phyloP scores from a whole-genome alignment of 2,797 vertebrate species.

The Xerus rutilus region DNA sequence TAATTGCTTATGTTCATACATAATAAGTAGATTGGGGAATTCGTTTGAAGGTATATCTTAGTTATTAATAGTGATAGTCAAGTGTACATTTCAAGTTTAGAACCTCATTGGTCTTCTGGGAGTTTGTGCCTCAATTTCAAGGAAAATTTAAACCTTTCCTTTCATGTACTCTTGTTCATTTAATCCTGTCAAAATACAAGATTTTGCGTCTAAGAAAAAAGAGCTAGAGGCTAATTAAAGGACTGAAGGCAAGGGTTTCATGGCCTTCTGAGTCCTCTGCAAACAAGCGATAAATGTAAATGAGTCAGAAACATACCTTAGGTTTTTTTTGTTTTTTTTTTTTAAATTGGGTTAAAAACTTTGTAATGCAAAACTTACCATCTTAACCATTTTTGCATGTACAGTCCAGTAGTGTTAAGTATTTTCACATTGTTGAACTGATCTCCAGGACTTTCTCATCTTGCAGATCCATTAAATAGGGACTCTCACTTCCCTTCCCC shows the following conservation, averaged over 20 bases:
- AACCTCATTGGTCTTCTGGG: constrained; percentile 73
- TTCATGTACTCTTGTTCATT: constrained; percentile 64
- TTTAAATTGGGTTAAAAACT: constrained; percentile 39
- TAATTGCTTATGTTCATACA: constrained; percentile 76
- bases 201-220: constrained; percentile 64
- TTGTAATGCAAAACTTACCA: neutral
- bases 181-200: constrained; percentile 71
- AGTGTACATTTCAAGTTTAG: constrained; percentile 68
- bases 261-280: constrained; percentile 41
- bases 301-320: constrained; percentile 44
- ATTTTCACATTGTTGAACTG: neutral
- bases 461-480: neutral
- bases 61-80: constrained; percentile 74
- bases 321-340: neutral
- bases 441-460: neutral
- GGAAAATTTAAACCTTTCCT: constrained; percentile 74
- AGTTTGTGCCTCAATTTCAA: constrained; percentile 64
- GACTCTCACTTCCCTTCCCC: neutral
- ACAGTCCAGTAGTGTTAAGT: neutral
- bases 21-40: constrained; percentile 78
- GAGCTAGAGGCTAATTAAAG: constrained; percentile 73
- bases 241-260: constrained; percentile 43
- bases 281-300: constrained; percentile 65
- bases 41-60: constrained; percentile 56
- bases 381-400: neutral